Conservation (phyloP, 1,140 invertebrate species). For the Drosophila willistoni region DNA sequence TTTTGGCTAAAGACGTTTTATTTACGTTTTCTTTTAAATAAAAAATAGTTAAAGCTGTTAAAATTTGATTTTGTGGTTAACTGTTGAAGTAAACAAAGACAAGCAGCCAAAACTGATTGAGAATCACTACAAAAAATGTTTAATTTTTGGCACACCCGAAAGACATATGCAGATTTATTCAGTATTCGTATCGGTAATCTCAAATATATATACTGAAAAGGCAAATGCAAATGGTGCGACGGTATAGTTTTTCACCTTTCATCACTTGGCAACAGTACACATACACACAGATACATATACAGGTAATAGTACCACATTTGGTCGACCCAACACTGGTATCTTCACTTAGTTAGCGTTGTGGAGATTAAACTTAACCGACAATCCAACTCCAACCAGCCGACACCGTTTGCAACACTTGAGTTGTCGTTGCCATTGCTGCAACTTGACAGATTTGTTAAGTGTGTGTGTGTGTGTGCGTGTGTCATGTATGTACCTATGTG, state of each 20-base stretch:
- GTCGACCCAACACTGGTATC: not conserved
- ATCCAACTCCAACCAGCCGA: slow-evolving; percentile 11
- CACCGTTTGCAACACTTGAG: slow-evolving; percentile 7
- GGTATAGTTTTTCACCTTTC: not conserved
- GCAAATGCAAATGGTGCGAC: not conserved
- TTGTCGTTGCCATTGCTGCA: not conserved
- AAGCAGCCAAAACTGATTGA: too few relatives aligned
- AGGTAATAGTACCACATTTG: not conserved
- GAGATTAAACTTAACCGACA: not conserved
- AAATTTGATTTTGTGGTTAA: too few relatives aligned
- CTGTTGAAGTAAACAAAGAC: too few relatives aligned
- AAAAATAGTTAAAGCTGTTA: too few relatives aligned
- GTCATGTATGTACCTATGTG: not conserved
- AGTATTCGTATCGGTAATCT: too few relatives aligned
- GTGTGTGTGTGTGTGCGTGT: not conserved
- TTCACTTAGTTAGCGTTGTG: slow-evolving; percentile 2
- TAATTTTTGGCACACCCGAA: too few relatives aligned
- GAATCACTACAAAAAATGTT: too few relatives aligned
- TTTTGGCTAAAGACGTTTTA: too few relatives aligned
- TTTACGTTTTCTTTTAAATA: too few relatives aligned
- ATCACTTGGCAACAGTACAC: not conserved
- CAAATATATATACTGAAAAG: slow-evolving; percentile 3
- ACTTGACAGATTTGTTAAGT: slow-evolving; percentile 2
- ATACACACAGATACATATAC: too few relatives aligned
- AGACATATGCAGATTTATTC: too few relatives aligned